These are phyloP conservation scores for Lepus europaeus DNA, from an alignment of 2,113 vertebrate genomes.

Conservation along the genomic window DNA sequence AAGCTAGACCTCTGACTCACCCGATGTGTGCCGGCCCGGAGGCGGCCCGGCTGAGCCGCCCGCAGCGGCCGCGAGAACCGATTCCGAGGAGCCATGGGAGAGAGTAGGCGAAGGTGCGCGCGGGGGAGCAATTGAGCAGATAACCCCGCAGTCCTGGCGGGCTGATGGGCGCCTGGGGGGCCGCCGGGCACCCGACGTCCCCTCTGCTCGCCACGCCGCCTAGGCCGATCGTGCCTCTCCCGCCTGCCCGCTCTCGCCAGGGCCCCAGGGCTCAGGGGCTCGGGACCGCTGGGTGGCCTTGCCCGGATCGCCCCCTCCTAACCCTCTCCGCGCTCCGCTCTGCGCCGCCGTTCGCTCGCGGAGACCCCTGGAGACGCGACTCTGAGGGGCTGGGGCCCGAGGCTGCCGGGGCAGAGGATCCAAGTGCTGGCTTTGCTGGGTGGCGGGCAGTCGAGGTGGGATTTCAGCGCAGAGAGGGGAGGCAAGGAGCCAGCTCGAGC, in stretches of 20 bases:
- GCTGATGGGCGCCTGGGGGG: not conserved
- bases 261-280: not conserved
- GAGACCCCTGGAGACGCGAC: not conserved
- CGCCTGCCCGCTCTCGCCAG: not conserved
- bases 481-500: not conserved
- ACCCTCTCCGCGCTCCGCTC: not conserved
- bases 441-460: slow-evolving; percentile 3
- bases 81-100: not conserved
- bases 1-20: slow-evolving; percentile 78
- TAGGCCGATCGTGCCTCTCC: not conserved
- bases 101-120: not conserved
- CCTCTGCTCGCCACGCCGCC: not conserved
- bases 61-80: not conserved
- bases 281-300: not conserved
- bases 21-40: not conserved
- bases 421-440: not conserved
- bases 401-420: no score
- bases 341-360: not conserved
- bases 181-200: not conserved
- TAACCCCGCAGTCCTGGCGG: not conserved
- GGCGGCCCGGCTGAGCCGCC: not conserved
- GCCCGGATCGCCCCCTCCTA: not conserved
- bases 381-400: not conserved
- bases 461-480: not conserved
- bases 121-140: not conserved